A percentile compares a stretch with the other conserved stretches of the same genome.
phyloP scores from a whole-genome alignment of 2,113 vertebrate genomes.

The Eudyptes chrysolophus region DNA sequence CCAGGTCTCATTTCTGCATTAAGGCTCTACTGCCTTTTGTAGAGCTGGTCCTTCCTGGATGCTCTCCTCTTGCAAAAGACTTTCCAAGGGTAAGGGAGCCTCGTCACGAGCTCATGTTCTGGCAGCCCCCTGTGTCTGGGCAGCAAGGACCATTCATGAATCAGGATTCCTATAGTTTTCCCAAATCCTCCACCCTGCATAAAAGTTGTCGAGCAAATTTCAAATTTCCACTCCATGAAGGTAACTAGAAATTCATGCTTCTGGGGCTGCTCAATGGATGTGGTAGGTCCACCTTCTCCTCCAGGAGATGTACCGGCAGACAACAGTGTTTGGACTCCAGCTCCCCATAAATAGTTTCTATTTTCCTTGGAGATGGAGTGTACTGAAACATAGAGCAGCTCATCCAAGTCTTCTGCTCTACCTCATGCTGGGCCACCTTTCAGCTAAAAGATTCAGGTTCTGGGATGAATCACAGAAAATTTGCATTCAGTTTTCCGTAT shows the following conservation, averaged over 20 bases:
- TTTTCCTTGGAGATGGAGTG: background rate
- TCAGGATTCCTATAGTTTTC: background rate
- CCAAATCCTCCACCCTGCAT: background rate
- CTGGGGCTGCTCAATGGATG: background rate
- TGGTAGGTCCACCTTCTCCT: background rate
- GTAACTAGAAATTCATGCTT: background rate
- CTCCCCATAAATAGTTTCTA: background rate
- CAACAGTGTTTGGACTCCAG: background rate
- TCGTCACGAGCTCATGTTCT: background rate
- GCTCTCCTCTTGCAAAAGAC: background rate
- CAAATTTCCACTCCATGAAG: background rate
- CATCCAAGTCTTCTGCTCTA: background rate
- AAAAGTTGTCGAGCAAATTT: background rate
- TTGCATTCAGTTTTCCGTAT: background rate
- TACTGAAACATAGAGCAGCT: background rate
- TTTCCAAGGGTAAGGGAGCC: background rate
- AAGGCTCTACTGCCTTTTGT: background rate
- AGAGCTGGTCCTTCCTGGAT: background rate
- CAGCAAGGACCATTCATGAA: background rate
- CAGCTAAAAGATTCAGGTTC: background rate
- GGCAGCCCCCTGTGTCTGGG: background rate
- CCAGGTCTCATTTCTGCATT: background rate
- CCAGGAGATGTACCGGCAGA: background rate
- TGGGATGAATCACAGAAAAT: background rate
- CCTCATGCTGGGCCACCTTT: background rate